phyloP scores from a whole-genome alignment of 2,888 invertebrate genomes.

The Nephrotoma guestfalica region DNA sequence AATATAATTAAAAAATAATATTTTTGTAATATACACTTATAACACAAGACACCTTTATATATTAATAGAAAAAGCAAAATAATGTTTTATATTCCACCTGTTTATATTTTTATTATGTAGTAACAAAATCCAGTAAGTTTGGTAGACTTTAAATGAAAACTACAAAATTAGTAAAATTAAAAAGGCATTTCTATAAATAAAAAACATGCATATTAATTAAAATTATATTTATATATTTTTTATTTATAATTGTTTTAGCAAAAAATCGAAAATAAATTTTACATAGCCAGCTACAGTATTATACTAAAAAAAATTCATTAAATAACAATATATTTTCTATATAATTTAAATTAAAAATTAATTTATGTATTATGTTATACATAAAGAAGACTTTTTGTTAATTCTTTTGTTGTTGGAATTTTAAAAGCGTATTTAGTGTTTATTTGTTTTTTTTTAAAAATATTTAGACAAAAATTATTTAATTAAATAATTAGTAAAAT shows the following conservation, averaged over 20 bases:
- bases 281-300: background rate
- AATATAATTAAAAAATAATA: too few relatives aligned
- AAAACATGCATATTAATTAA: background rate
- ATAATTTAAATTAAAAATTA: background rate
- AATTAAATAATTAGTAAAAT: background rate
- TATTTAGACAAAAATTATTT: background rate
- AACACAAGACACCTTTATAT: background rate
- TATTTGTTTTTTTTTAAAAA: background rate
- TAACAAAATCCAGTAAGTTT: background rate
- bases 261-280: background rate
- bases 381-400: background rate
- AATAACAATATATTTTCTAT: background rate
- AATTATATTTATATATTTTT: background rate
- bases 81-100: background rate
- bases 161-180: background rate
- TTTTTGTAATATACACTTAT: background rate
- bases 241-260: background rate
- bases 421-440: background rate
- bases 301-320: background rate
- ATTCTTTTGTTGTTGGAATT: background rate
- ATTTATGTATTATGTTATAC: background rate
- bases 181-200: background rate
- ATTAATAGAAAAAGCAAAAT: background rate
- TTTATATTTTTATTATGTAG: background rate
- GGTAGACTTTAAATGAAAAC: background rate